These are phyloP conservation scores for Macrotis lagotis DNA, from an alignment of 2,113 vertebrate species.

Conservation along the genomic window DNA sequence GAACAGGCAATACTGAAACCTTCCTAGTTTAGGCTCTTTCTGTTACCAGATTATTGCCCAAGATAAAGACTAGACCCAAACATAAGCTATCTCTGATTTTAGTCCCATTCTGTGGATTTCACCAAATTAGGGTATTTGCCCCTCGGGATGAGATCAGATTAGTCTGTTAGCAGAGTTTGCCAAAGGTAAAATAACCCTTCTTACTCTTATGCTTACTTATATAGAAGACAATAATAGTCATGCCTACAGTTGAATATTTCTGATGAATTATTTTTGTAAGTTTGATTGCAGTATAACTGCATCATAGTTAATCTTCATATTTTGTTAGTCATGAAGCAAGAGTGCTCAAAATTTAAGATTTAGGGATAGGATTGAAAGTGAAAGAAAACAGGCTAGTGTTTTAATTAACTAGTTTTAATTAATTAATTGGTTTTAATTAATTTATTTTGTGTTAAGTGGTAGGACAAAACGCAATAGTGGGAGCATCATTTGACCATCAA, in stretches of 20 bases:
- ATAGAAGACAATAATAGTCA: not conserved
- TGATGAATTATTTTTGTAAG: too few species aligned
- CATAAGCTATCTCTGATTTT: not conserved
- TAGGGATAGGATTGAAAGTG: slow-evolving; percentile 28
- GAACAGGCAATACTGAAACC: not conserved
- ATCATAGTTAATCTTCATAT: not conserved
- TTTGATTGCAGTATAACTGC: too few species aligned
- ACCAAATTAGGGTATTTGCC: not conserved
- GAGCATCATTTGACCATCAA: slow-evolving; percentile 56
- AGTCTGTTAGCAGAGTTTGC: not conserved
- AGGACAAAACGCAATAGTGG: slow-evolving; percentile 31
- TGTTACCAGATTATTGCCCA: not conserved
- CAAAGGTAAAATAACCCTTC: not conserved
- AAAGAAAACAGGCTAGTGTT: slow-evolving; percentile 18
- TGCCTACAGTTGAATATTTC: too few species aligned
- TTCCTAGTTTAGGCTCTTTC: not conserved
- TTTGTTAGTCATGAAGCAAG: not conserved
- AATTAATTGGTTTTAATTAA: slow-evolving; percentile 21
- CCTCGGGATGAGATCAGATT: not conserved
- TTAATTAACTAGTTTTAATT: slow-evolving; percentile 31
- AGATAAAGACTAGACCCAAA: not conserved
- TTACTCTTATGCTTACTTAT: not conserved
- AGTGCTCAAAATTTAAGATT: slow-evolving; percentile 20
- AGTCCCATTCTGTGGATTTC: not conserved
- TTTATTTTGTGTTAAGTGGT: slow-evolving; percentile 44